Evolutionary conservation across 1,140 invertebrate genomes (phyloP).

Genomic region (Zaprionus vittiger): DNA sequence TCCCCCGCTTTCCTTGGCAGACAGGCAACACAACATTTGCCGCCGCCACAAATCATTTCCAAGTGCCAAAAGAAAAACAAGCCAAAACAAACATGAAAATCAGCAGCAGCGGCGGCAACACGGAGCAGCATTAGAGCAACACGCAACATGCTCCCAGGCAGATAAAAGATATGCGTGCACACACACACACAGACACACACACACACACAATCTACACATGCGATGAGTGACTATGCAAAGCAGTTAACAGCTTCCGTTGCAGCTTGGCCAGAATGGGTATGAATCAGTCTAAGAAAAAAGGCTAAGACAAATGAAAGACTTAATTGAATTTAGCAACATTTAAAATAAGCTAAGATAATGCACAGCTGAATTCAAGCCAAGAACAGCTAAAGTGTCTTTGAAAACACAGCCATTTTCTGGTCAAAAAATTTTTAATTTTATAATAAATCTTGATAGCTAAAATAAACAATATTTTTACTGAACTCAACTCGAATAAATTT

Average conservation of each 20-base stretch:
- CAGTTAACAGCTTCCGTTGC: slow-evolving; percentile 46
- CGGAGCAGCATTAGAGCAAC: slow-evolving; percentile 54
- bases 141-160: slow-evolving; percentile 52
- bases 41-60: slow-evolving; percentile 76
- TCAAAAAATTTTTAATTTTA: too few species aligned
- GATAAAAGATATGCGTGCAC: slow-evolving; percentile 29
- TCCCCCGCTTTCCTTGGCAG: slow-evolving; percentile 8
- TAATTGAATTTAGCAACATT: neutral
- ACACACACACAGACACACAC: slow-evolving; percentile 13
- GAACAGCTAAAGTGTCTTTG: too few species aligned
- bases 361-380: neutral
- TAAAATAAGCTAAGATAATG: neutral
- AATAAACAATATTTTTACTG: too few species aligned
- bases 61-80: slow-evolving; percentile 64
- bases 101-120: slow-evolving; percentile 13
- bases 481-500: too few species aligned
- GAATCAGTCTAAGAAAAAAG: neutral
- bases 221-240: slow-evolving; percentile 30
- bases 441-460: too few species aligned
- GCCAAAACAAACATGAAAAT: slow-evolving; percentile 48
- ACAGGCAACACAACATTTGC: slow-evolving; percentile 64
- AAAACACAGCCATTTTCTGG: too few species aligned
- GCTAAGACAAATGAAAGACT: neutral
- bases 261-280: neutral
- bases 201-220: slow-evolving; percentile 14